phyloP scores from a whole-genome alignment of 2,797 vertebrate genomes.

The Coilia nasus region DNA sequence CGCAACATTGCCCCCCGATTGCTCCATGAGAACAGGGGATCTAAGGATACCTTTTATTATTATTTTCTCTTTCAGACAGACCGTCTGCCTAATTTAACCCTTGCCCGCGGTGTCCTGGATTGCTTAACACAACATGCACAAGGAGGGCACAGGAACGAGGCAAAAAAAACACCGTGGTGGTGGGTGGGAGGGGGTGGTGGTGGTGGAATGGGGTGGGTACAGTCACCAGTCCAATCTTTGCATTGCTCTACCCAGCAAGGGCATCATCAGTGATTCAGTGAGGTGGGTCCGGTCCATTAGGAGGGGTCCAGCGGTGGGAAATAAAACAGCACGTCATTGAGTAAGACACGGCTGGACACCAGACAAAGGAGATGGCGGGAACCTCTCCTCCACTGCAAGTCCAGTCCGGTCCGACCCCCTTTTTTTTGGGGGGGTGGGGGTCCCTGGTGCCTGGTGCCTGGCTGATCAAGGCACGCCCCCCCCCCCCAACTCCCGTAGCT shows the following conservation, averaged over 20 bases:
- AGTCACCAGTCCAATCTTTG: not conserved
- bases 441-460: not conserved
- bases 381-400: not conserved
- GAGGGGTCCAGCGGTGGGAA: not conserved
- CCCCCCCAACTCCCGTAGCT: not conserved
- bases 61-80: slow-evolving; percentile 62
- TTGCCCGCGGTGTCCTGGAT: slow-evolving; percentile 58
- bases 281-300: not conserved
- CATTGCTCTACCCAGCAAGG: not conserved
- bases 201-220: slow-evolving; percentile 10
- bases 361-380: slow-evolving; percentile 17
- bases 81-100: slow-evolving; percentile 78
- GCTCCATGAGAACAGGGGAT: slow-evolving; percentile 67
- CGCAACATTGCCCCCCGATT: slow-evolving; percentile 77
- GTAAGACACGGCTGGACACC: not conserved
- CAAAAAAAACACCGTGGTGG: slow-evolving; percentile 35
- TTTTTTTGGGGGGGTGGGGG: not conserved
- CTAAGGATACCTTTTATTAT: slow-evolving; percentile 63
- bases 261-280: not conserved
- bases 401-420: not conserved
- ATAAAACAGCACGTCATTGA: not conserved
- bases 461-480: not conserved
- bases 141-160: slow-evolving; percentile 53
- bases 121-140: not conserved
- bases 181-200: not conserved